These are phyloP conservation scores for Selene dorsalis DNA, from an alignment of 2,797 vertebrate species.

Conservation along the genomic window DNA sequence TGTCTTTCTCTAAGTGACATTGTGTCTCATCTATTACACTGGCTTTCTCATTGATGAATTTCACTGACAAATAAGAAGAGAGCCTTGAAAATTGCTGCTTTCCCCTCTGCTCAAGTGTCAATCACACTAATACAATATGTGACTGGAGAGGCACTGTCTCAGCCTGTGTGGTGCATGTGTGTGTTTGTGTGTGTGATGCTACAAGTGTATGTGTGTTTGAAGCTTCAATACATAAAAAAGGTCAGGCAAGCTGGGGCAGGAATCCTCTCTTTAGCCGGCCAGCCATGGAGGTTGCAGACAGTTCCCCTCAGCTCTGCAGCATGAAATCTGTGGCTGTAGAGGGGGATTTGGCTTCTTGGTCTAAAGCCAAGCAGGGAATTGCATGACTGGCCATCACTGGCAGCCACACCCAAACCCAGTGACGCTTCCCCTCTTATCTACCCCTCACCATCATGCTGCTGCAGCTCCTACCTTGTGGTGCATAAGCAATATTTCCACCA, in stretches of 20 bases:
- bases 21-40: slow-evolving; percentile 40
- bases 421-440: slow-evolving; percentile 72
- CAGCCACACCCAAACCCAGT: slow-evolving; percentile 60
- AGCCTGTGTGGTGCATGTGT: slow-evolving; percentile 2
- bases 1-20: slow-evolving; percentile 14
- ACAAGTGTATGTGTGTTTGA: slow-evolving; percentile 45
- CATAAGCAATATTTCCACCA: slow-evolving; percentile 97
- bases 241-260: slow-evolving; percentile 48
- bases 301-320: slow-evolving; percentile 61
- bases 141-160: slow-evolving; percentile 17
- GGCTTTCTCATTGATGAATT: slow-evolving; percentile 50
- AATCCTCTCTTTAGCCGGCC: slow-evolving; percentile 61
- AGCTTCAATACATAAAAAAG: slow-evolving; percentile 61
- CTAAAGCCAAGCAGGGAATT: slow-evolving; percentile 76
- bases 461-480: slow-evolving; percentile 89
- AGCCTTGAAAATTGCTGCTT: slow-evolving; percentile 40
- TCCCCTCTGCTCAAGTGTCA: slow-evolving; percentile 46
- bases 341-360: slow-evolving; percentile 72
- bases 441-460: slow-evolving; percentile 83
- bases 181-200: not conserved
- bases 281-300: slow-evolving; percentile 63
- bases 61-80: slow-evolving; percentile 44
- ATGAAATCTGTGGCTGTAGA: slow-evolving; percentile 75
- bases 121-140: slow-evolving; percentile 19
- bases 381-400: slow-evolving; percentile 79